Evolutionary conservation across 30 jellyfish, hydroid and myxozoan genomes (phyloP).

Genomic region (Aurelia aurita complex sp. Pacific): DNA sequence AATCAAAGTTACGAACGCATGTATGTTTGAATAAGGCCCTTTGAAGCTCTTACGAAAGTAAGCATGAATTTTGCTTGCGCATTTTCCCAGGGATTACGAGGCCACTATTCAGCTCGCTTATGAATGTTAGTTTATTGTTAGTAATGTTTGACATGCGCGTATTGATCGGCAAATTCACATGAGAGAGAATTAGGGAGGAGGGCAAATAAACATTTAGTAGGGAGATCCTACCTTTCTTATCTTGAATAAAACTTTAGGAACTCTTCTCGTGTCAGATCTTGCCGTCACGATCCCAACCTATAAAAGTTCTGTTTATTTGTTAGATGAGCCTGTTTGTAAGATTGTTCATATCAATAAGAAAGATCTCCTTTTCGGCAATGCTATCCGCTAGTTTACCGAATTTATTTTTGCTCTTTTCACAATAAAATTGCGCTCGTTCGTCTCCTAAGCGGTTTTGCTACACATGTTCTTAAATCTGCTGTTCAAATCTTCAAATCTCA

Average conservation of each 20-base stretch:
- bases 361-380: constrained; percentile 48
- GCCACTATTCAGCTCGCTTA: constrained; percentile 1
- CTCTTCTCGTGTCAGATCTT: constrained; percentile 32
- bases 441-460: no score
- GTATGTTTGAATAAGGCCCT: neutral
- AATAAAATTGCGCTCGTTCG: no score
- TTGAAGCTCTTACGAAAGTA: constrained; percentile 8
- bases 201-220: constrained; percentile 53
- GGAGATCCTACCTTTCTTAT: constrained; percentile 48
- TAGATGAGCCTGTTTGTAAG: constrained; percentile 37
- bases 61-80: constrained; percentile 17
- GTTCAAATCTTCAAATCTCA: no score
- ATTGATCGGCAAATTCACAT: constrained; percentile 56
- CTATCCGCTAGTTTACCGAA: neutral
- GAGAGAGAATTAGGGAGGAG: constrained; percentile 66
- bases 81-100: constrained; percentile 47
- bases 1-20: no score
- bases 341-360: constrained; percentile 23
- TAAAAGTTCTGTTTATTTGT: constrained; percentile 30
- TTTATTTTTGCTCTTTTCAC: no score
- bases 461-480: no score
- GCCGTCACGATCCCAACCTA: constrained; percentile 52
- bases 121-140: constrained; percentile 39
- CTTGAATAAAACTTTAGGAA: constrained; percentile 47
- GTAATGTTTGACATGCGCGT: constrained; percentile 44